A percentile compares a stretch with the other conserved stretches of the same genome.
phyloP scores from a whole-genome alignment of 2,113 vertebrate genomes.

The Hypomesus transpacificus region DNA sequence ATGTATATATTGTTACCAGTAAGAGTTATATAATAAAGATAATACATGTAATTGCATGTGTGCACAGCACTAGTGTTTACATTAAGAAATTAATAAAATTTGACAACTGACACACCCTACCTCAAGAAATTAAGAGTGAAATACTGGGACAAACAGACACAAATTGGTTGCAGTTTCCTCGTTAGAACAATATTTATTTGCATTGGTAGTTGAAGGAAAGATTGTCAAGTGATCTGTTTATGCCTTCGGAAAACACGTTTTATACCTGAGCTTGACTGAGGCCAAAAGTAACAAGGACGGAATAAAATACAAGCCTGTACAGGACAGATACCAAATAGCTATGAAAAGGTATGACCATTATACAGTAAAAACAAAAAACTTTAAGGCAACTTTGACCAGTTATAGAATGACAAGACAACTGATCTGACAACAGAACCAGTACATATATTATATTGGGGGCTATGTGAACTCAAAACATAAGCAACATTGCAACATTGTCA shows the following conservation, averaged over 20 bases:
- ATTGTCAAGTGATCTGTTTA: conserved; percentile 37
- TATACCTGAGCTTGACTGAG: conserved; percentile 51
- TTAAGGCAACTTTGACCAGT: conserved; percentile 52
- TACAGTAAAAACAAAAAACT: background rate
- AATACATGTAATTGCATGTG: too few relatives aligned
- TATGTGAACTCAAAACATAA: background rate
- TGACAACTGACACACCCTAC: background rate
- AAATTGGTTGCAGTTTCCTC: background rate
- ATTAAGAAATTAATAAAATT: too few relatives aligned
- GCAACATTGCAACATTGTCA: too few relatives aligned
- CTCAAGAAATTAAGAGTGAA: background rate
- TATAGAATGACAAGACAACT: conserved; percentile 2
- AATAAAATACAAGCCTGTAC: conserved; percentile 28
- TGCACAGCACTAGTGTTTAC: too few relatives aligned
- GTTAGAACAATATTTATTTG: conserved; percentile 45
- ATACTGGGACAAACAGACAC: background rate
- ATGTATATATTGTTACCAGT: too few relatives aligned
- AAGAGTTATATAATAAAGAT: too few relatives aligned
- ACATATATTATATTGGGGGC: background rate
- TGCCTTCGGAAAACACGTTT: conserved; percentile 10
- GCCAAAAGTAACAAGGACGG: conserved; percentile 25
- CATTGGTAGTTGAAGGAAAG: conserved; percentile 26
- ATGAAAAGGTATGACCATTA: background rate
- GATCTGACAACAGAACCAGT: conserved; percentile 24
- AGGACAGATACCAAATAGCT: conserved; percentile 7